Percentiles rank a stretch among this genome's conserved stretches.
Evolutionary conservation across 2,888 invertebrate genomes (phyloP).

Genomic region (Sesamia inferens): DNA sequence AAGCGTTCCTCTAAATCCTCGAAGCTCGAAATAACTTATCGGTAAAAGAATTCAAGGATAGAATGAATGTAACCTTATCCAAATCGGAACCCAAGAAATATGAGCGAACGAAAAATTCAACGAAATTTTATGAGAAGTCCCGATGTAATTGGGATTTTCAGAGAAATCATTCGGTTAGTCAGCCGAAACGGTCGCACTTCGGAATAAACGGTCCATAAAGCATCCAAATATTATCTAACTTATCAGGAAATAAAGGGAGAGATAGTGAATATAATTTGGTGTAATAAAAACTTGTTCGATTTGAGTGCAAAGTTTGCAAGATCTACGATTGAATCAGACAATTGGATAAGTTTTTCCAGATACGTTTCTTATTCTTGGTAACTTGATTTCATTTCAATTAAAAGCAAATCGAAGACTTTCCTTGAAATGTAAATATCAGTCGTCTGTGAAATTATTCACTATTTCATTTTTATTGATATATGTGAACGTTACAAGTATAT

Average conservation of each 20-base stretch:
- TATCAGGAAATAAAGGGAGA: constrained; percentile 42
- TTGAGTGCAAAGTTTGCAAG: constrained; percentile 41
- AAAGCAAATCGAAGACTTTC: constrained; percentile 25
- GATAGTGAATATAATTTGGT: constrained; percentile 60
- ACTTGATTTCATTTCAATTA: constrained; percentile 45
- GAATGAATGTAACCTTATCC: constrained; percentile 58
- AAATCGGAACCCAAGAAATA: constrained; percentile 57
- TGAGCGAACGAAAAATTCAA: constrained; percentile 52
- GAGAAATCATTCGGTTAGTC: constrained; percentile 61
- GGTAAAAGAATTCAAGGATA: constrained; percentile 52
- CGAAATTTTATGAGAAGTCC: constrained; percentile 54
- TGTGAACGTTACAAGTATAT: background rate
- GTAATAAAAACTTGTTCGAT: constrained; percentile 52
- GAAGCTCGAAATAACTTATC: constrained; percentile 57
- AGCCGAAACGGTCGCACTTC: constrained; percentile 52
- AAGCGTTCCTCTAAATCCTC: constrained; percentile 36
- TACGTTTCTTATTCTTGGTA: constrained; percentile 24
- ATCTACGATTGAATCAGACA: constrained; percentile 52
- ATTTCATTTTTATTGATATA: background rate
- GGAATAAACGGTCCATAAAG: constrained; percentile 57
- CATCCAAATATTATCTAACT: constrained; percentile 54
- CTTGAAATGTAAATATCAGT: too few species aligned
- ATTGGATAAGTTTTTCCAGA: constrained; percentile 37
- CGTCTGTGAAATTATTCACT: background rate
- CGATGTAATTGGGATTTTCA: constrained; percentile 56